Percentiles rank a stretch among this genome's conserved stretches.
phyloP scores from a whole-genome alignment of 2,113 vertebrate genomes.

The Hassar affinis region DNA sequence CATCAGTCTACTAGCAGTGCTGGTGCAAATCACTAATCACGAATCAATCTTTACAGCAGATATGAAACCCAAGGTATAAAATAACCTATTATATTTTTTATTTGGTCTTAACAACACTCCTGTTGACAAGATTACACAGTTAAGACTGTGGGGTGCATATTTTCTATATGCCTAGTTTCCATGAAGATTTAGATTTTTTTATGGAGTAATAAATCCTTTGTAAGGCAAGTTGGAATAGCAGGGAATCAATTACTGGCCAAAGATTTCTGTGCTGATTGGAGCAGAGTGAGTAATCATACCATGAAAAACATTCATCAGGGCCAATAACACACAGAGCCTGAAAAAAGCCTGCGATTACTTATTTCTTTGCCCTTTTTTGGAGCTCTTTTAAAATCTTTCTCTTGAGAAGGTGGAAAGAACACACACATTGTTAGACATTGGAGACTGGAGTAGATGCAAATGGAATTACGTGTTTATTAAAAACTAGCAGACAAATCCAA shows the following conservation, averaged over 20 bases:
- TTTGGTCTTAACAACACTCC: slow-evolving; percentile 19
- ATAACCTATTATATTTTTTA: neutral
- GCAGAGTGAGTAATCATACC: slow-evolving; percentile 76
- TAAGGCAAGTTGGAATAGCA: slow-evolving; percentile 65
- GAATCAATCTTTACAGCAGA: neutral
- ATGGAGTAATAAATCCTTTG: slow-evolving; percentile 70
- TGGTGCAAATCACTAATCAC: neutral
- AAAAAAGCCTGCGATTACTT: slow-evolving; percentile 76
- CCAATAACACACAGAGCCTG: slow-evolving; percentile 71
- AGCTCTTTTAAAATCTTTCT: slow-evolving; percentile 58
- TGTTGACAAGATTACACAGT: slow-evolving; percentile 10
- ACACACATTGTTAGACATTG: slow-evolving; percentile 6
- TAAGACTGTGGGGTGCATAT: neutral
- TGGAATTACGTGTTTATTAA: too few relatives aligned
- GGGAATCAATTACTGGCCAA: slow-evolving; percentile 75
- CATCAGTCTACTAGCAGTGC: neutral
- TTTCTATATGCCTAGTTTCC: slow-evolving; percentile 28
- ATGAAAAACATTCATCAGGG: slow-evolving; percentile 75
- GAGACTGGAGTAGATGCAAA: too few relatives aligned
- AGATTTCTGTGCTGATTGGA: slow-evolving; percentile 77
- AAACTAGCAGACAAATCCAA: too few relatives aligned
- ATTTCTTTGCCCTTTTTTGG: slow-evolving; percentile 75
- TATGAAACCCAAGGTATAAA: slow-evolving; percentile 12
- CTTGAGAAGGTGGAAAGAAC: slow-evolving; percentile 18
- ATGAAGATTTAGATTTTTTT: slow-evolving; percentile 57